Conservation (phyloP, 1,140 invertebrate genomes). For the Diorhabda carinulata region DNA sequence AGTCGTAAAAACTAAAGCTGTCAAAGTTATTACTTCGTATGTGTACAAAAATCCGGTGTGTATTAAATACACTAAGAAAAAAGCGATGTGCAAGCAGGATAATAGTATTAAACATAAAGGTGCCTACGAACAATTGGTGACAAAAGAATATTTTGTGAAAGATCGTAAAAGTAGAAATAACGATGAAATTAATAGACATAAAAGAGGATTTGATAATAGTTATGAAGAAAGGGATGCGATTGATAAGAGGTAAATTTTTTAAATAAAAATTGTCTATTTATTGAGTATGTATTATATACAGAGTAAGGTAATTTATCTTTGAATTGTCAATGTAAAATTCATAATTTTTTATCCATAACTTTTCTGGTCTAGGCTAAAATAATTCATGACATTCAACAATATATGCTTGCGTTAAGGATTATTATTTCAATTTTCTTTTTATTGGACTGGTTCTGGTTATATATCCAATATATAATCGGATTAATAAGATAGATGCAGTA, state of each 20-base stretch:
- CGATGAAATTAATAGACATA: conserved; percentile 10
- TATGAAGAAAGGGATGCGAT: conserved; percentile 4
- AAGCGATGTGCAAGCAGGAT: conserved; percentile 29
- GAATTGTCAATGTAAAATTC: too few relatives aligned
- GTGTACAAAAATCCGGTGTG: conserved; percentile 42
- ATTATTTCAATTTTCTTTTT: too few relatives aligned
- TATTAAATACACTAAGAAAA: conserved; percentile 39
- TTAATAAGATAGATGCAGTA: too few relatives aligned
- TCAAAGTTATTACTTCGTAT: conserved; percentile 40
- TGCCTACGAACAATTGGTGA: conserved; percentile 35
- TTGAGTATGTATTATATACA: too few relatives aligned
- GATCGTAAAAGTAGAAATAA: conserved; percentile 21
- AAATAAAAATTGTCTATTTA: too few relatives aligned
- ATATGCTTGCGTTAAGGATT: too few relatives aligned
- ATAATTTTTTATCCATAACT: too few relatives aligned
- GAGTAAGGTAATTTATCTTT: too few relatives aligned
- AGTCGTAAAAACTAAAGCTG: conserved; percentile 38
- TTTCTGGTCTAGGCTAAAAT: too few relatives aligned
- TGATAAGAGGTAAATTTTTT: not conserved
- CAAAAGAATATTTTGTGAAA: conserved; percentile 40
- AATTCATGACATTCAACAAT: too few relatives aligned
- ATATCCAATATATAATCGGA: too few relatives aligned
- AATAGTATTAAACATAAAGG: conserved; percentile 21
- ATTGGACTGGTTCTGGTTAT: too few relatives aligned
- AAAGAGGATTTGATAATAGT: conserved; percentile 9